Evolutionary conservation across 1,140 invertebrate genomes (phyloP).

Genomic region (Zaprionus ornatus): DNA sequence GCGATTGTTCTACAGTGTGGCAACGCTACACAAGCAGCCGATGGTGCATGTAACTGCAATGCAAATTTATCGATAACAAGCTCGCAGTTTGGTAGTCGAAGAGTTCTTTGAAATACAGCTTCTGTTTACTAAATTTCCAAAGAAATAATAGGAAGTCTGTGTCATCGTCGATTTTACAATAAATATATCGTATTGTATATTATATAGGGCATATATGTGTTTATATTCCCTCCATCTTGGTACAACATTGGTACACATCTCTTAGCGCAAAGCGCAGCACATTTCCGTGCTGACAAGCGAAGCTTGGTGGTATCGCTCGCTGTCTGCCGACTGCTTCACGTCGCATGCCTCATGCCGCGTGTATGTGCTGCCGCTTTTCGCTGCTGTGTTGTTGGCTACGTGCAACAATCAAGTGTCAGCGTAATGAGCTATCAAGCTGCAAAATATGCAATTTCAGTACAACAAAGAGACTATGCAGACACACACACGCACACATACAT

Average conservation of each 20-base stretch:
- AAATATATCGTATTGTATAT: background rate
- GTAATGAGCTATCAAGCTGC: slow-evolving; percentile 81
- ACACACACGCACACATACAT: slow-evolving; percentile 9
- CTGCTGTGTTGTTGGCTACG: slow-evolving; percentile 43
- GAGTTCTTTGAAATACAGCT: background rate
- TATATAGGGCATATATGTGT: background rate
- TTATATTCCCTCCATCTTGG: background rate
- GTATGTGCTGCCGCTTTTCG: slow-evolving; percentile 11
- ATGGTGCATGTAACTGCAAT: background rate
- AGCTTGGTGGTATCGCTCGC: slow-evolving; percentile 18
- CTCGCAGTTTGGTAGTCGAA: no score
- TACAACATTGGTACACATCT: background rate
- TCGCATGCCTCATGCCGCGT: slow-evolving; percentile 7
- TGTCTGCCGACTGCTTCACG: background rate
- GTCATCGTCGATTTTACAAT: background rate
- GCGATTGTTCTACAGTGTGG: background rate
- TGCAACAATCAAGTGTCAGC: slow-evolving; percentile 81
- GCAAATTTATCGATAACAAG: background rate
- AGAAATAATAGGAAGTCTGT: background rate
- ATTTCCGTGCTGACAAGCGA: slow-evolving; percentile 19
- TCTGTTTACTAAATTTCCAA: background rate
- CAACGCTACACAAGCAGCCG: background rate
- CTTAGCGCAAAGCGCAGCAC: background rate
- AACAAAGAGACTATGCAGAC: slow-evolving; percentile 51
- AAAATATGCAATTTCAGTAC: slow-evolving; percentile 80